phyloP scores from a whole-genome alignment of 2,113 vertebrate genomes.

The Calyptommatus sinebrachiatus region DNA sequence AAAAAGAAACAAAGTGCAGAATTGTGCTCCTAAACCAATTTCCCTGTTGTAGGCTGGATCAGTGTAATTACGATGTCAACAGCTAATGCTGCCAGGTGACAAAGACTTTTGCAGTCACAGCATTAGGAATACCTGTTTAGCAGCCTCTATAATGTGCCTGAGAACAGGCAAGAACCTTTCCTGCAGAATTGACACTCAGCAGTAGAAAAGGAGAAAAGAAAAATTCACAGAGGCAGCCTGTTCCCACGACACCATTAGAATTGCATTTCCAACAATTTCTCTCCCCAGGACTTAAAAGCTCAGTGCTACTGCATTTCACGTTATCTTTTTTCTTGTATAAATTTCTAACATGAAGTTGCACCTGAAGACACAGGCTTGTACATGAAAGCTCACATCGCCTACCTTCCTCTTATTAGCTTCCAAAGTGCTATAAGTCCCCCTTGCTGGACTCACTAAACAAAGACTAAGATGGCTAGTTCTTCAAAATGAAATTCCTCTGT shows the following conservation, averaged over 20 bases:
- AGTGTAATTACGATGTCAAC: background rate
- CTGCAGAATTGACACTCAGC: background rate
- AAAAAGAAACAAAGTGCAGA: too few relatives aligned
- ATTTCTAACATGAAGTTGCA: background rate
- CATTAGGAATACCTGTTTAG: background rate
- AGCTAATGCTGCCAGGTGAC: background rate
- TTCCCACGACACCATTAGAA: background rate
- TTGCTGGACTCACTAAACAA: too few relatives aligned
- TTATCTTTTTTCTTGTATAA: too few relatives aligned
- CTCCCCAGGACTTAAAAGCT: background rate
- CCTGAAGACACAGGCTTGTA: too few relatives aligned
- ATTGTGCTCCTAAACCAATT: background rate
- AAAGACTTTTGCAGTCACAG: background rate
- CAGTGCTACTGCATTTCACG: background rate
- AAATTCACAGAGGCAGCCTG: background rate
- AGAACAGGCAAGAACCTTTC: background rate
- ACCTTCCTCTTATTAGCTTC: too few relatives aligned
- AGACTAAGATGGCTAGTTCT: too few relatives aligned
- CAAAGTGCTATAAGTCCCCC: too few relatives aligned
- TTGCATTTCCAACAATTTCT: background rate
- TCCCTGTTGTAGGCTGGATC: background rate
- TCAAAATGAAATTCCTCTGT: too few relatives aligned
- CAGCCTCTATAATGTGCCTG: background rate
- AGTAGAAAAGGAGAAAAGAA: background rate
- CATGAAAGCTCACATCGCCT: too few relatives aligned